Evolutionary conservation across 2,888 invertebrate genomes (phyloP).

Genomic region (Rhingia rostrata): DNA sequence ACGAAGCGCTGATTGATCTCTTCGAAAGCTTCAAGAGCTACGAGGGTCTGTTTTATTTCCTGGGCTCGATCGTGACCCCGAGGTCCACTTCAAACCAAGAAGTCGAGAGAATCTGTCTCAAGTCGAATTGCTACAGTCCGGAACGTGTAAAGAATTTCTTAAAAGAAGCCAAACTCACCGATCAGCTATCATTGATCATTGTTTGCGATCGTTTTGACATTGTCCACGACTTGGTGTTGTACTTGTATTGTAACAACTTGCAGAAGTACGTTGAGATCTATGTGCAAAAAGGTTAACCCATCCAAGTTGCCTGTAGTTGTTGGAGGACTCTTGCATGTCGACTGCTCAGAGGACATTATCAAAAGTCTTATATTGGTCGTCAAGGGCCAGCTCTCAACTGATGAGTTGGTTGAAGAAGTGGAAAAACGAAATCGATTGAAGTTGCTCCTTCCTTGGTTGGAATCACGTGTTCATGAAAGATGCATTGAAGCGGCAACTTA

Average conservation of each 20-base stretch:
- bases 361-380: constrained; percentile 99
- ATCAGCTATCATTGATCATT: constrained; percentile 98
- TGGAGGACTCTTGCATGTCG: constrained; percentile 98
- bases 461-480: constrained; percentile 98
- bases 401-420: constrained; percentile 98
- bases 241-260: constrained; percentile 97
- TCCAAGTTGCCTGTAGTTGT: constrained; percentile 98
- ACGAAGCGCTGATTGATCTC: constrained; percentile 98
- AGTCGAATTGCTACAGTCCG: constrained; percentile 99
- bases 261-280: constrained; percentile 99
- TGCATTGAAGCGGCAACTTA: constrained; percentile 99
- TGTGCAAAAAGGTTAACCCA: constrained; percentile 99
- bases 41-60: constrained; percentile 99
- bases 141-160: constrained; percentile 99
- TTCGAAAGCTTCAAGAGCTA: constrained; percentile 99
- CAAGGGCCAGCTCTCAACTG: constrained; percentile 98
- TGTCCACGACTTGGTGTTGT: constrained; percentile 98
- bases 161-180: constrained; percentile 99
- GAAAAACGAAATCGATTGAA: constrained; percentile 97
- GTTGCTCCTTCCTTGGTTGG: constrained; percentile 97
- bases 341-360: constrained; percentile 99
- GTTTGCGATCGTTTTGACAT: constrained; percentile 99
- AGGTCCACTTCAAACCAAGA: constrained; percentile 99
- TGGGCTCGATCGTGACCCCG: constrained; percentile 99
- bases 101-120: constrained; percentile 99